phyloP scores from a whole-genome alignment of 2,113 vertebrate species.

The Empidonax traillii region DNA sequence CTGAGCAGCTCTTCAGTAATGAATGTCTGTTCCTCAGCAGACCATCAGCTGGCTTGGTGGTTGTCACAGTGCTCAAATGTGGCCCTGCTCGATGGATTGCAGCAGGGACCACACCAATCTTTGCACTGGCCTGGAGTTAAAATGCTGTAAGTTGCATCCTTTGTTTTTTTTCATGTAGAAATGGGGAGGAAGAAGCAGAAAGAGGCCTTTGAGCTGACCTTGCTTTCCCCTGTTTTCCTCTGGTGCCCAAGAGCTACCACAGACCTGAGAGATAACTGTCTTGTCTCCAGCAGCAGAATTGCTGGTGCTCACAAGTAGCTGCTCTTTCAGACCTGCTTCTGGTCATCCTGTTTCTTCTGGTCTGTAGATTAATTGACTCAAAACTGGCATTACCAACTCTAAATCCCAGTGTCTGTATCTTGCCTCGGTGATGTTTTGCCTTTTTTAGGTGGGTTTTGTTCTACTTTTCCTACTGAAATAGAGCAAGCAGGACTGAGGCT shows the following conservation, averaged over 20 bases:
- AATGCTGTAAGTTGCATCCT: background rate
- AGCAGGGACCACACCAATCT: background rate
- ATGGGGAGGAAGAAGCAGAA: background rate
- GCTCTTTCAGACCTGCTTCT: background rate
- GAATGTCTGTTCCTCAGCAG: background rate
- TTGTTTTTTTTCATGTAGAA: background rate
- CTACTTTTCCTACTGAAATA: background rate
- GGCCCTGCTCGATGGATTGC: background rate
- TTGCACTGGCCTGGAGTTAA: background rate
- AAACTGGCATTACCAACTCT: background rate
- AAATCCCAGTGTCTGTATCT: background rate
- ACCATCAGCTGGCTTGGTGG: background rate
- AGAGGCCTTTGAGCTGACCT: background rate
- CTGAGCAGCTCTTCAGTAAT: background rate
- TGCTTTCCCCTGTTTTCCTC: background rate
- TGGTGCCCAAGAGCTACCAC: fast-evolving
- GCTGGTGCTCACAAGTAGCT: background rate
- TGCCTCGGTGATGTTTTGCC: background rate
- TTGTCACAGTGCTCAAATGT: background rate
- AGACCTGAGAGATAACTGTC: background rate
- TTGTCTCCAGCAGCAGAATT: background rate
- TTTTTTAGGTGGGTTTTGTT: background rate
- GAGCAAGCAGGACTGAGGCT: background rate
- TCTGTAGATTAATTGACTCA: background rate
- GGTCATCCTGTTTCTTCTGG: background rate